Base-by-base conservation (phyloP, 2,797 vertebrate genomes). In the Manis javanica region DNA sequence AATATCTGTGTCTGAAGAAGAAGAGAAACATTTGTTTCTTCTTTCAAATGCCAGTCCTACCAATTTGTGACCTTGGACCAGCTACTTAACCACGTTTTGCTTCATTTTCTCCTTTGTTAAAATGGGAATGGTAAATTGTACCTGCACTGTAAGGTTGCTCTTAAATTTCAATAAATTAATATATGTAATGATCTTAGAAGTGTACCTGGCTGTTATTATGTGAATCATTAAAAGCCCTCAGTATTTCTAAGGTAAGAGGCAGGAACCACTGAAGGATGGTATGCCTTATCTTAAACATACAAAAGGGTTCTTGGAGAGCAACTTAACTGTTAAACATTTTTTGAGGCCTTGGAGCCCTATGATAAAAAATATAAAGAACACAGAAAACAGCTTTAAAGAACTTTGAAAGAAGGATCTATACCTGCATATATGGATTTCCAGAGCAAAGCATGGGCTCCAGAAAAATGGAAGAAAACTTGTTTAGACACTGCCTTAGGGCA, bases 91-190 rank as follows among this genome's bases (percentile, higher is more conserved):
- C 24, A 37, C 0, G 10, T 53, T 88, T 84, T 66, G 12, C 14
- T 37, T 71, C n/a, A 24, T 91, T 93, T 86, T 61, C 23, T 26
- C 7, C 18, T 59, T 11, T 87, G 37, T 59, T 83, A 89, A 88
- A 77, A 68, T 26, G 13, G 34, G 8, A 93, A 95, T 61, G 29
- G 83, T 78, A 53, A 88, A 21, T 34, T 46, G 9, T 64, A 71
- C 12, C 31, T 53, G 37, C 68, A 96, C 89, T 13, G 46, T 71
- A 57, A 42, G 10, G 1, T 55, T 86, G 10, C 21, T 55, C 5
- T 12, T 91, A 89, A n/a, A 87, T 66, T 69, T 64, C 82, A 95
- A 78, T 84, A 42, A 72, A 55, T 49, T 57, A 31, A 82, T 64
- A 19, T 51, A 16, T 37, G 15, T 64, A 87, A 68, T 86, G 46